Evolutionary conservation across 2,888 invertebrate genomes (phyloP).

Genomic region (Stenichneumon culpator): DNA sequence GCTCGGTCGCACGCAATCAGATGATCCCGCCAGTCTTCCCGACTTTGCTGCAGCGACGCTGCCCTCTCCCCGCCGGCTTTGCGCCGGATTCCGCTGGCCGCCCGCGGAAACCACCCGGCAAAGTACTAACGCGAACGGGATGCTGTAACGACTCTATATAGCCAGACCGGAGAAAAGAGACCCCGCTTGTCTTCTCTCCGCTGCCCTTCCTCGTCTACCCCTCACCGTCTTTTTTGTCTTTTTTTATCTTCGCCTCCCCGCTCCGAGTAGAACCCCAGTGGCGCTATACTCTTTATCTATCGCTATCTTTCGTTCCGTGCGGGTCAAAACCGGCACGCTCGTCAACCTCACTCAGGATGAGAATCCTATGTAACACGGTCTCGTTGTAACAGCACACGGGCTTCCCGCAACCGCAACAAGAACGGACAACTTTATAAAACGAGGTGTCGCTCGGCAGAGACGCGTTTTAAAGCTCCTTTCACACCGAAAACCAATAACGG

Average conservation of each 20-base stretch:
- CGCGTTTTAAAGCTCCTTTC: conserved; percentile 56
- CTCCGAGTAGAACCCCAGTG: background rate
- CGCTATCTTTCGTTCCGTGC: conserved; percentile 18
- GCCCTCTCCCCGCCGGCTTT: conserved; percentile 12
- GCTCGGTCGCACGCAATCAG: conserved; percentile 82
- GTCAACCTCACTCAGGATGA: conserved; percentile 1
- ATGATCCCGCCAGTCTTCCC: conserved; percentile 72
- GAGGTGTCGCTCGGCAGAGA: conserved; percentile 55
- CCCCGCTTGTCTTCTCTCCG: background rate
- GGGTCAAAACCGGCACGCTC: conserved; percentile 1
- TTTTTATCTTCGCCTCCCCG: background rate
- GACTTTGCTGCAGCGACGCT: conserved; percentile 20
- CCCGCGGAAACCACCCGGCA: conserved; percentile 25
- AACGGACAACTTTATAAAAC: conserved; percentile 66
- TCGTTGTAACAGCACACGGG: conserved; percentile 18
- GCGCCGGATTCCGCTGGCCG: conserved; percentile 9
- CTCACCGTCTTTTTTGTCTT: background rate
- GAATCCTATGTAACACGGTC: conserved; percentile 1
- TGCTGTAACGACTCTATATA: conserved; percentile 20
- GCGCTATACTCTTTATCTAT: background rate
- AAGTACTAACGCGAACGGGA: conserved; percentile 36
- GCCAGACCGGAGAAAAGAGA: background rate
- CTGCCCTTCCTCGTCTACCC: conserved; percentile 31
- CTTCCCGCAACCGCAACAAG: conserved; percentile 6
- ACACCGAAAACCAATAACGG: conserved; percentile 28